A percentile compares a stretch with the other conserved stretches of the same genome.
phyloP scores from a whole-genome alignment of 2,888 invertebrate species.

The Subacronicta megacephala region DNA sequence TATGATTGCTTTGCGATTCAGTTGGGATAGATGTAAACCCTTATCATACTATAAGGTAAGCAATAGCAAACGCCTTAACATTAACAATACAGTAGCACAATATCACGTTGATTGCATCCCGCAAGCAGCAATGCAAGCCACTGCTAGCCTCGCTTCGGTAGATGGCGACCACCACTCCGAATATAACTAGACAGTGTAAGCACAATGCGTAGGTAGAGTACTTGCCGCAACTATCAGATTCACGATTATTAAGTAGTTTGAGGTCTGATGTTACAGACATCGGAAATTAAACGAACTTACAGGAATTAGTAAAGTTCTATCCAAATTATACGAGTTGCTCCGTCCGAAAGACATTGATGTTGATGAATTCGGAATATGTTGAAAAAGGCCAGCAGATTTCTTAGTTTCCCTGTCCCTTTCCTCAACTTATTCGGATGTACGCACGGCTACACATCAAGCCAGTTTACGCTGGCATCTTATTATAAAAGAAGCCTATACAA shows the following conservation, averaged over 20 bases:
- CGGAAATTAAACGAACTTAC: too few species aligned
- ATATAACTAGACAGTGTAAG: not conserved
- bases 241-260: conserved; percentile 5
- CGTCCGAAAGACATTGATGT: not conserved
- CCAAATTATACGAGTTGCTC: too few species aligned
- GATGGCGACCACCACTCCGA: conserved; percentile 16
- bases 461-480: too few species aligned
- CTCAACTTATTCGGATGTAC: too few species aligned
- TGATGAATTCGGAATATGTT: not conserved
- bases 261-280: too few species aligned
- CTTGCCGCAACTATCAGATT: conserved; percentile 29
- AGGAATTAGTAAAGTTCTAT: too few species aligned
- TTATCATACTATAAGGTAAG: too few species aligned
- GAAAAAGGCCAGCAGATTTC: not conserved
- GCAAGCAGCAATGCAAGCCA: conserved; percentile 8
- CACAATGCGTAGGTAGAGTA: conserved; percentile 9
- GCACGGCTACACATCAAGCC: too few species aligned
- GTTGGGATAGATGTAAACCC: too few species aligned
- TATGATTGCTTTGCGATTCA: too few species aligned
- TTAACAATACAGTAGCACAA: conserved; percentile 13
- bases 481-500: too few species aligned
- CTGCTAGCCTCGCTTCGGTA: conserved; percentile 1
- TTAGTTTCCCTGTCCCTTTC: not conserved
- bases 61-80: too few species aligned
- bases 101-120: conserved; percentile 16